A percentile compares a stretch with the other conserved stretches of the same genome.
phyloP scores from a whole-genome alignment of 1,140 invertebrate species.

The Laodelphax striatellus region DNA sequence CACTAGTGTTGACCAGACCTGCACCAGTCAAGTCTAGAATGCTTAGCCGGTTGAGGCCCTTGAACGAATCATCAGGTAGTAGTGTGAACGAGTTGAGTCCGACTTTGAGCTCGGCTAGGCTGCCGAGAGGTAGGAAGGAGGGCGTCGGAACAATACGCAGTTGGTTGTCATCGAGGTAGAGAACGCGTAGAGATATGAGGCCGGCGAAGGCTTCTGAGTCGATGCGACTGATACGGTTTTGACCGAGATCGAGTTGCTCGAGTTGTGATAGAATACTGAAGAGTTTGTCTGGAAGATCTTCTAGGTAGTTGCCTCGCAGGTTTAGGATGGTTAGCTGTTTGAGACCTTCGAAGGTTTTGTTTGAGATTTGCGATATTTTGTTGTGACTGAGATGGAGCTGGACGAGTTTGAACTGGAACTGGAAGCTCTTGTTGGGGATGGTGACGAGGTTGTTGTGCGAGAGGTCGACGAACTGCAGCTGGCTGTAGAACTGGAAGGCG shows the following conservation, averaged over 20 bases:
- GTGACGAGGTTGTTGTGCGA: slow-evolving; percentile 71
- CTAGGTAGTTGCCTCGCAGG: slow-evolving; percentile 68
- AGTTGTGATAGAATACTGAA: slow-evolving; percentile 63
- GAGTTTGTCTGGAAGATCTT: slow-evolving; percentile 58
- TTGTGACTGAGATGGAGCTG: slow-evolving; percentile 76
- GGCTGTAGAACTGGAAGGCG: slow-evolving; percentile 75
- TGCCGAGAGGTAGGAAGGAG: slow-evolving; percentile 54
- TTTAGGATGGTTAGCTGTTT: slow-evolving; percentile 65
- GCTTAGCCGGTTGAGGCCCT: slow-evolving; percentile 55
- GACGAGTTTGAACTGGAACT: slow-evolving; percentile 63
- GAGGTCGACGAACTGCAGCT: slow-evolving; percentile 70
- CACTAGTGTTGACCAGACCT: slow-evolving; percentile 60
- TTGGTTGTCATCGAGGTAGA: slow-evolving; percentile 78
- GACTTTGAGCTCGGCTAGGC: slow-evolving; percentile 69
- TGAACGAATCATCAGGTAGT: slow-evolving; percentile 61
- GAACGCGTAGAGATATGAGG: slow-evolving; percentile 54
- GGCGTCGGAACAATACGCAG: slow-evolving; percentile 59
- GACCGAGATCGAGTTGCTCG: slow-evolving; percentile 74
- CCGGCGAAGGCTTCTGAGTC: slow-evolving; percentile 68
- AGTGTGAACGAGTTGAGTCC: slow-evolving; percentile 67
- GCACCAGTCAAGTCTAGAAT: slow-evolving; percentile 70
- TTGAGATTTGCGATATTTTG: slow-evolving; percentile 65
- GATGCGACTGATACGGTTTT: slow-evolving; percentile 72
- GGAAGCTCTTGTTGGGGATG: slow-evolving; percentile 64
- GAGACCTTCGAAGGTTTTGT: slow-evolving; percentile 67